Base-by-base conservation (phyloP, 2,888 invertebrate species). In the Cyclophora albipunctata region DNA sequence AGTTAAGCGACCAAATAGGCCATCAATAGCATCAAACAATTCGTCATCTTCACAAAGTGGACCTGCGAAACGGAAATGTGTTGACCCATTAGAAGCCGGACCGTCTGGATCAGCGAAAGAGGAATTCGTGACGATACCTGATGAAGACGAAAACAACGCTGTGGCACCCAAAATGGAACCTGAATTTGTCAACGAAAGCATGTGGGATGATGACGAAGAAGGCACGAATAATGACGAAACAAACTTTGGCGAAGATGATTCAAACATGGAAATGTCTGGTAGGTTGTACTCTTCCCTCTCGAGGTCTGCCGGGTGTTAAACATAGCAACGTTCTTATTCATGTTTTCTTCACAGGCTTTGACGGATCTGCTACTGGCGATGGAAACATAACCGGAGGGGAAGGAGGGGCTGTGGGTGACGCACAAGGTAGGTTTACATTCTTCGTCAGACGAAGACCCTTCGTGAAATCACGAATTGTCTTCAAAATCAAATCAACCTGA, bases 101-200 rank as follows among this genome's bases (percentile, higher is more conserved):
- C 90, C 90, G 6, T 89, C 90, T 20, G 90, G 89, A 72, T 90
- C 79, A 35, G 86, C 84, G 46, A 91, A 89, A 75, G 88, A 89
- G 42, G 88, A 89, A 73, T 89, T 86, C 59, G 88, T 89, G 2
- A 89, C 89, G 67, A 89, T 89, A 80, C 87, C 88, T 0, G 89
- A 89, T 59, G 88, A 88, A 68, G 88, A 89, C 58, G 89, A 89
- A 76, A 87, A 89, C 35, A 89, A 90, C 59, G 89, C 90, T 54
- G 88, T 92, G 59, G 91, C 92, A 66, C 91, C 92, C 35, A 92
- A 92, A 90, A 91, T 91, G 76, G 92, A 92, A 89, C 92, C 92
- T 1, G 92, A 92, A 79, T 92, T 91, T 76, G 87, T 90, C 44
- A 91, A 91, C 57, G 92, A 92, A 71, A 86, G 90, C 57, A 82